Conservation (phyloP, 2,113 vertebrate genomes). For the Speoplatyrhinus poulsoni region DNA sequence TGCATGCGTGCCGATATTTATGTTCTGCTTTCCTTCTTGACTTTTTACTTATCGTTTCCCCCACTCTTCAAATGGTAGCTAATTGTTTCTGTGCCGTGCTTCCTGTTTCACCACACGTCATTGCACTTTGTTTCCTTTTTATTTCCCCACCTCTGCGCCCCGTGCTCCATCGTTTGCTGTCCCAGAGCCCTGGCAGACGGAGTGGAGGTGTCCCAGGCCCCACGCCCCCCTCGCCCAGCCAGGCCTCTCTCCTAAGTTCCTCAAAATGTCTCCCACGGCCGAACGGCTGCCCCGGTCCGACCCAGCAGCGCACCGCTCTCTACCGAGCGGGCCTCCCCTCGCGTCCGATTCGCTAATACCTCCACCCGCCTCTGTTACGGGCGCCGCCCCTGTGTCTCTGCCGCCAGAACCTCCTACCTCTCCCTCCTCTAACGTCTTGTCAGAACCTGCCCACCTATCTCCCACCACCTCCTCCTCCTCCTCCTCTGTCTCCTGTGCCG, state of each 20-base stretch:
- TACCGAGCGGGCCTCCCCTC: neutral
- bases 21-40: neutral
- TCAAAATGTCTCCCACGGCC: slow-evolving; percentile 37
- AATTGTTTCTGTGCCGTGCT: slow-evolving; percentile 1
- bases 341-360: neutral
- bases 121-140: slow-evolving; percentile 1
- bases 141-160: neutral
- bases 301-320: slow-evolving; percentile 46
- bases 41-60: neutral
- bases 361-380: neutral
- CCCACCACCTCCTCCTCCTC: neutral
- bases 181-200: slow-evolving; percentile 76
- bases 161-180: slow-evolving; percentile 4
- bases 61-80: neutral
- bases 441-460: neutral
- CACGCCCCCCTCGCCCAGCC: slow-evolving; percentile 56
- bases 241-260: slow-evolving; percentile 54
- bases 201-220: slow-evolving; percentile 73
- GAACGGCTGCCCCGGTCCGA: too few species aligned
- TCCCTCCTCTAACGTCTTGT: neutral
- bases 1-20: too few species aligned
- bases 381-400: neutral
- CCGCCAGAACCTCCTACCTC: neutral
- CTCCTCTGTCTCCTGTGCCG: slow-evolving; percentile 8
- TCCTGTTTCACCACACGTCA: neutral